Base-by-base conservation (phyloP, 2,113 vertebrate species). In the Megatriorchis doriae region DNA sequence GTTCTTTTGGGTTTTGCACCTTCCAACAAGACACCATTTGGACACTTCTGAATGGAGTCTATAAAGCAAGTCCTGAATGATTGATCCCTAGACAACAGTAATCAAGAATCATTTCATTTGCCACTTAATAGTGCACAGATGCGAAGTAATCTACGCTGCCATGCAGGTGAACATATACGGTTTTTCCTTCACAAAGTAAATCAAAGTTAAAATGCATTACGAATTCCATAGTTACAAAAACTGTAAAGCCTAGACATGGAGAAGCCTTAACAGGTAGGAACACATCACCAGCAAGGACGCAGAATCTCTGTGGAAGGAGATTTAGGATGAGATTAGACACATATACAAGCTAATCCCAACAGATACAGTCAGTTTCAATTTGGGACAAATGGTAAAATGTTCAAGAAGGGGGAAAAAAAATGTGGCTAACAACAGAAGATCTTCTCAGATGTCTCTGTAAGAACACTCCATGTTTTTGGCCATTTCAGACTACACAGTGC, bases 161-260 rank as follows among this genome's bases (percentile, higher is more conserved):
- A 52, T 0, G 17, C 34, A 90, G 48, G 34, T 68, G 62, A 88
- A 56, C 16, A 40, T 2, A 16, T 0, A 1, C 0, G 0, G 9
- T 13, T 50, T 48, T 61, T 50, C 34, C 25, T 73, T 62, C 43
- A 8, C 23, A 48, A 63, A 36, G 25, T 16, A 83, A 83, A 81
- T 61, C 45, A 6, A 73, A 29, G n/a, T 42, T 45, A 48, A n/a
- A 88, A 55, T 6, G 27, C 22, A 48, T 55, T 66, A 81, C 3
- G 3, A 83, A 78, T 45, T 71, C 45, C 52, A 75, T 2, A 70
- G 22, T 45, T 72, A 80, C 0, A 2, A 81, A 67, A 89, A n/a
- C 27, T 3, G 19, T 0, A 0, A 50, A 55, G 81, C 50, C 34
- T 23, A n/a, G 47, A 48, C 12, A 14, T 1, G 16, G 42, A 67